Conservation (phyloP, 2,888 invertebrate genomes). For the Phrixothrix hirtus region DNA sequence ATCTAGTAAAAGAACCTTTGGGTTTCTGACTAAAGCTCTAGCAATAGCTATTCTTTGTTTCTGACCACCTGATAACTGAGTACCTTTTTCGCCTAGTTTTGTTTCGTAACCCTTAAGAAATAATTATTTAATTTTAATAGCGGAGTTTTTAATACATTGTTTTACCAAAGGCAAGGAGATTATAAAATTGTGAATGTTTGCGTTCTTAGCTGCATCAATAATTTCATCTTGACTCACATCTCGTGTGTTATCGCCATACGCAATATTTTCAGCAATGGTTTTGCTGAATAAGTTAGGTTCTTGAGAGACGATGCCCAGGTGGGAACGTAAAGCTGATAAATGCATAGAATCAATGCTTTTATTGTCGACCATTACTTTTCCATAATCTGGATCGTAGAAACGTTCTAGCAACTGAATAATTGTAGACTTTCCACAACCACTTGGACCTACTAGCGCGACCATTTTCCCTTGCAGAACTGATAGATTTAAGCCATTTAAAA, state of each 20-base stretch:
- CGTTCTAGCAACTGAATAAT: conserved; percentile 80
- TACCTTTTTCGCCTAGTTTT: conserved; percentile 75
- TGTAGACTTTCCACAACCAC: too few relatives aligned
- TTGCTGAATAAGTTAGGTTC: conserved; percentile 89
- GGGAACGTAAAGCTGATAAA: conserved; percentile 61
- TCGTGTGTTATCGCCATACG: conserved; percentile 83
- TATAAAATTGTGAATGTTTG: conserved; percentile 87
- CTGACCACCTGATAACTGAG: conserved; percentile 77
- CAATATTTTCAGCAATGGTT: too few relatives aligned
- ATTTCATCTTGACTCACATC: conserved; percentile 70
- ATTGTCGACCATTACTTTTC: conserved; percentile 59
- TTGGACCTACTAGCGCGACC: too few relatives aligned
- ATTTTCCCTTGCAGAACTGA: conserved; percentile 69
- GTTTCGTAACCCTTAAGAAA: conserved; percentile 74
- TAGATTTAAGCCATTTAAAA: conserved; percentile 69
- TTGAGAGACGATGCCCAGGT: conserved; percentile 88
- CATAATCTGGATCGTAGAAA: conserved; percentile 77
- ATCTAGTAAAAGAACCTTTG: background rate
- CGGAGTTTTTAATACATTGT: conserved; percentile 35
- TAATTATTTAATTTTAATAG: background rate
- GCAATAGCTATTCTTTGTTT: conserved; percentile 62
- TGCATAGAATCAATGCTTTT: conserved; percentile 43
- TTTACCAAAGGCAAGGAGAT: conserved; percentile 73
- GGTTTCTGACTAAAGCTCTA: conserved; percentile 77
- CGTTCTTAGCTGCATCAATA: conserved; percentile 75